phyloP scores from a whole-genome alignment of 1,140 invertebrate genomes.

The Lordiphosa stackelbergi region DNA sequence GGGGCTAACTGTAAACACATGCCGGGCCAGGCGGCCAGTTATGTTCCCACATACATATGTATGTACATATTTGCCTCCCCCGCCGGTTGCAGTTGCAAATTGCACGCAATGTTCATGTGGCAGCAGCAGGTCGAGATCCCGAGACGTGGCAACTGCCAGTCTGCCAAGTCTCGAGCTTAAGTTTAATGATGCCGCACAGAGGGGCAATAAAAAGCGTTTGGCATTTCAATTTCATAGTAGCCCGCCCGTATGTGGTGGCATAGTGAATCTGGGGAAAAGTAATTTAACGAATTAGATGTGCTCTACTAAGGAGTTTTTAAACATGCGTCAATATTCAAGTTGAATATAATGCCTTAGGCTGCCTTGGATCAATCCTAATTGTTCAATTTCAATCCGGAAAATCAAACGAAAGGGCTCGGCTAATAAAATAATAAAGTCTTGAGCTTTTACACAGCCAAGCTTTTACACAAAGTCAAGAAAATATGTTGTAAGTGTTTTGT shows the following conservation, averaged over 20 bases:
- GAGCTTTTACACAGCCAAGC: too few species aligned
- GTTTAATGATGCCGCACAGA: constrained; percentile 62
- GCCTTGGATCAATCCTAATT: too few species aligned
- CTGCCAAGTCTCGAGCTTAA: constrained; percentile 21
- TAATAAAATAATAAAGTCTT: too few species aligned
- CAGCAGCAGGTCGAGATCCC: constrained; percentile 18
- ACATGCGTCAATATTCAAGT: too few species aligned
- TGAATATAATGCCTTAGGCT: too few species aligned
- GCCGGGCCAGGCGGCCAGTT: constrained; percentile 35
- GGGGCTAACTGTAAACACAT: constrained; percentile 63
- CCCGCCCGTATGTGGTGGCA: constrained; percentile 22
- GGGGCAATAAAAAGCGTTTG: constrained; percentile 59
- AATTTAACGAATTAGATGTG: constrained; percentile 1
- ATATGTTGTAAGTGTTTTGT: too few species aligned
- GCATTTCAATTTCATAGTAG: constrained; percentile 66
- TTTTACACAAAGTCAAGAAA: too few species aligned
- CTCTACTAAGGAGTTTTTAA: too few species aligned
- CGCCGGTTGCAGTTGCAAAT: constrained; percentile 52
- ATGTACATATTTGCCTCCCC: constrained; percentile 19
- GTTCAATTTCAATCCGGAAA: too few species aligned
- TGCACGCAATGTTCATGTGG: constrained; percentile 57
- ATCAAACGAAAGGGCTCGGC: too few species aligned
- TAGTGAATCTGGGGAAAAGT: not conserved
- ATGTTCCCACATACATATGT: constrained; percentile 46
- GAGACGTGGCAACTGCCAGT: constrained; percentile 39